These are phyloP conservation scores for Eristalis intricaria DNA, from an alignment of 2,888 invertebrate species.

Conservation along the genomic window DNA sequence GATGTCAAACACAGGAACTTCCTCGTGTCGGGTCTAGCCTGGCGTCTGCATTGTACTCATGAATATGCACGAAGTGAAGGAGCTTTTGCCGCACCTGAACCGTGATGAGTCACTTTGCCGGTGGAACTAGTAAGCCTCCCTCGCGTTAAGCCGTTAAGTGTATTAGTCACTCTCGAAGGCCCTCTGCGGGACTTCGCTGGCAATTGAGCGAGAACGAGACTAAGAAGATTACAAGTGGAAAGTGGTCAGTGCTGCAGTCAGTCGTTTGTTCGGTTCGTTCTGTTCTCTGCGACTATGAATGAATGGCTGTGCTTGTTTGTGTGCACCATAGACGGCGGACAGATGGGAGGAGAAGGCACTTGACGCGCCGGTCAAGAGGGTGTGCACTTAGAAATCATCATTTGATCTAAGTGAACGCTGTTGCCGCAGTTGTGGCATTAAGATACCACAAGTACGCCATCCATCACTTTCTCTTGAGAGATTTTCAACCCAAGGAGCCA, in stretches of 20 bases:
- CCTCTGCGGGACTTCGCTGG: neutral
- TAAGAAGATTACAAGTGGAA: neutral
- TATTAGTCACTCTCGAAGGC: constrained; percentile 57
- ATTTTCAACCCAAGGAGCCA: neutral
- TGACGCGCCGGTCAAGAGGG: constrained; percentile 59
- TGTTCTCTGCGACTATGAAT: neutral
- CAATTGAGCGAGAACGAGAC: neutral
- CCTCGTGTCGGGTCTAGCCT: neutral
- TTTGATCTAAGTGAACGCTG: constrained; percentile 49
- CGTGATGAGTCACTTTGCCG: neutral
- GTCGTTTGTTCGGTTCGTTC: neutral
- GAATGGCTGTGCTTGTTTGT: neutral
- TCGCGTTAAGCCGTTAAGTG: constrained; percentile 61
- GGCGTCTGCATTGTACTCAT: neutral
- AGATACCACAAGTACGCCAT: constrained; percentile 12
- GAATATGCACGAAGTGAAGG: neutral
- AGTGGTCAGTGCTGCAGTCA: neutral
- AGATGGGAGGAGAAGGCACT: constrained; percentile 17
- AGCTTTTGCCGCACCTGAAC: neutral
- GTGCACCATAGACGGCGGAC: neutral
- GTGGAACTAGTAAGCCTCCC: constrained; percentile 41
- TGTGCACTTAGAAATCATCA: constrained; percentile 57
- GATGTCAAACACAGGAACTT: neutral
- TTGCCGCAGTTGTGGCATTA: constrained; percentile 13
- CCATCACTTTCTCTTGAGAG: constrained; percentile 48